These are phyloP conservation scores for Melanargia galathea DNA, from an alignment of 2,888 invertebrate species.

Conservation along the genomic window DNA sequence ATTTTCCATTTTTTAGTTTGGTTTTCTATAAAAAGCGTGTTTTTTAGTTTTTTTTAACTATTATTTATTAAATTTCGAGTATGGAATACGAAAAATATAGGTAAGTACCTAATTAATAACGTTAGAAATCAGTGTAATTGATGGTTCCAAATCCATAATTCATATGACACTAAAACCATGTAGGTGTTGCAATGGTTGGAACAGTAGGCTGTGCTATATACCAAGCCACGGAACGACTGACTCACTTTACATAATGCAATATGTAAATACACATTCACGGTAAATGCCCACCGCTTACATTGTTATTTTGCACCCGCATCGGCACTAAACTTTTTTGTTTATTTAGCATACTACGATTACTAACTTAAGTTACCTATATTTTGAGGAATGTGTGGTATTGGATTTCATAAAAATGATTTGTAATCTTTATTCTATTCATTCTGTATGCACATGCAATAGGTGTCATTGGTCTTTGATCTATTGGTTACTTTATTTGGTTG, in stretches of 20 bases:
- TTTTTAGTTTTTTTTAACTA: too few species aligned
- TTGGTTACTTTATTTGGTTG: too few species aligned
- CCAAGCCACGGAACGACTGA: conserved; percentile 31
- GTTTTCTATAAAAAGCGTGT: too few species aligned
- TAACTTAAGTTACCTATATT: conserved; percentile 43
- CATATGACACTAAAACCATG: conserved; percentile 25
- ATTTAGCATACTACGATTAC: conserved; percentile 13
- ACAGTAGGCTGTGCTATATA: conserved; percentile 27
- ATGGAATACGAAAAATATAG: too few species aligned
- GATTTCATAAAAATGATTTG: conserved; percentile 16
- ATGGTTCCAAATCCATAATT: conserved; percentile 21
- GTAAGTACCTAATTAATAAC: too few species aligned
- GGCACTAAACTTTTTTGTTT: conserved; percentile 23
- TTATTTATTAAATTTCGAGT: too few species aligned
- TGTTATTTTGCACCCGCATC: conserved; percentile 28
- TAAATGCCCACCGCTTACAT: conserved; percentile 24
- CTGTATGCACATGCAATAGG: not conserved
- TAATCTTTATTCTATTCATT: not conserved
- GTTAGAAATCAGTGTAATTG: conserved; percentile 13
- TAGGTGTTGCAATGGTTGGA: conserved; percentile 23
- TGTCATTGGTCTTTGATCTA: too few species aligned
- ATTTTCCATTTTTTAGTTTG: too few species aligned
- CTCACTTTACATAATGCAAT: conserved; percentile 36
- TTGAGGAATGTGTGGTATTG: conserved; percentile 30
- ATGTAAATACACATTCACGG: conserved; percentile 32